Evolutionary conservation across 2,113 vertebrate species (phyloP), one percentile per base, ranked within the genome.

Genomic region (Nyctibius bracteatus): DNA sequence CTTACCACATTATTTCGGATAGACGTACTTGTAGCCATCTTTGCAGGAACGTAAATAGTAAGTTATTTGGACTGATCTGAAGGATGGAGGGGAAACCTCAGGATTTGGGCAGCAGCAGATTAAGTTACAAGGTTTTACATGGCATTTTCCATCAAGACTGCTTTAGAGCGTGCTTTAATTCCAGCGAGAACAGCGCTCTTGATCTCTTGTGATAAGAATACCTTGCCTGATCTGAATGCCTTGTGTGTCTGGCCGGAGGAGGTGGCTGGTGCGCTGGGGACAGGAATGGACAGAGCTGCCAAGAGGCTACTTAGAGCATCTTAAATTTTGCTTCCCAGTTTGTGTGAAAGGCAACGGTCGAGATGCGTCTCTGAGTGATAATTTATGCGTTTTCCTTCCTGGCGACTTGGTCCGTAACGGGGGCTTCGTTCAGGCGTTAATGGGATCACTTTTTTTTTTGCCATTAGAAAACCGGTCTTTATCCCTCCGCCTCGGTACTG

Each of bases 251-350:
- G 54, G 62, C 75, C 9, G 71, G 47, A 28, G 70, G 49, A 49
- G 43, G 4, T 0, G 41, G 16, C 2, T 7, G 15, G 4, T 2
- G 59, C 4, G 0, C 46, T 12, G 52, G 24, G 59, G 10, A 3
- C n/a, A 8, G 55, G 30, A 12, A 16, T 0, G 8, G 1, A 2
- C 0, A 10, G 15, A 14, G 17, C 0, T 24, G 37, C 59, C 46
- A 5, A 0, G 12, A 7, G 24, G 23, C 31, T 28, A 3, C 1
- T 7, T 5, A 4, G 18, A 55, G 66, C 28, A 1, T 3, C 52
- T 41, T 8, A 5, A 8, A 4, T 17, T 52, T 17, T 27, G 12
- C 24, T 58, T 74, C 43, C 19, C 31, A 0, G 1, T 7, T 14
- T 6, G 17, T 22, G 13, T 24, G 58, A 31, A 52, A 12, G 4